Conservation (phyloP, 1,140 invertebrate species). For the Nasonia giraulti region DNA sequence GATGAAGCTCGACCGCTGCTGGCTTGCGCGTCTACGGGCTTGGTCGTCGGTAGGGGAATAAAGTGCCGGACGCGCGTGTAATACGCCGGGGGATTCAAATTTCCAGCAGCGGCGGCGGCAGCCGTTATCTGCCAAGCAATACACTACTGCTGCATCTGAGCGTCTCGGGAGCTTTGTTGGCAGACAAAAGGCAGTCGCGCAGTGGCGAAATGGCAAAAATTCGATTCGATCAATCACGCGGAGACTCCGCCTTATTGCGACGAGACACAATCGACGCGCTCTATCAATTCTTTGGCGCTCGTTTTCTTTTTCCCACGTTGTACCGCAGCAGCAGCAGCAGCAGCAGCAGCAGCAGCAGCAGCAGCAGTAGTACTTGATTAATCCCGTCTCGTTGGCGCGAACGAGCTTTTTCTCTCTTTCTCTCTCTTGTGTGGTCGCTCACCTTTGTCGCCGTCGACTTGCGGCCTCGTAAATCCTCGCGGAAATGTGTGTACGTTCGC, state of each 20-base stretch:
- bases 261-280: not conserved
- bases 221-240: constrained; percentile 20
- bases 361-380: constrained; percentile 9
- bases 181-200: not conserved
- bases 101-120: not conserved
- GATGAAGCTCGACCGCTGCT: not conserved
- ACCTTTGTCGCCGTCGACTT: not conserved
- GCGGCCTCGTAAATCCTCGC: not conserved
- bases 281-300: not conserved
- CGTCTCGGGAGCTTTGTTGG: not conserved
- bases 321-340: not conserved
- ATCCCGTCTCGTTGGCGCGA: not conserved
- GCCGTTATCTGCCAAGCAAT: not conserved
- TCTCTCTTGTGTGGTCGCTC: not conserved
- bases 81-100: constrained; percentile 21
- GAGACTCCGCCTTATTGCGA: constrained; percentile 1
- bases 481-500: not conserved
- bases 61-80: not conserved
- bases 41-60: not conserved
- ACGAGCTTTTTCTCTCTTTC: not conserved
- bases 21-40: not conserved
- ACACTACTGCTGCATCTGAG: not conserved
- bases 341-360: not conserved
- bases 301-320: not conserved
- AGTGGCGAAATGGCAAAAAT: not conserved